phyloP scores from a whole-genome alignment of 2,888 invertebrate genomes.

The Chalcis sispes region DNA sequence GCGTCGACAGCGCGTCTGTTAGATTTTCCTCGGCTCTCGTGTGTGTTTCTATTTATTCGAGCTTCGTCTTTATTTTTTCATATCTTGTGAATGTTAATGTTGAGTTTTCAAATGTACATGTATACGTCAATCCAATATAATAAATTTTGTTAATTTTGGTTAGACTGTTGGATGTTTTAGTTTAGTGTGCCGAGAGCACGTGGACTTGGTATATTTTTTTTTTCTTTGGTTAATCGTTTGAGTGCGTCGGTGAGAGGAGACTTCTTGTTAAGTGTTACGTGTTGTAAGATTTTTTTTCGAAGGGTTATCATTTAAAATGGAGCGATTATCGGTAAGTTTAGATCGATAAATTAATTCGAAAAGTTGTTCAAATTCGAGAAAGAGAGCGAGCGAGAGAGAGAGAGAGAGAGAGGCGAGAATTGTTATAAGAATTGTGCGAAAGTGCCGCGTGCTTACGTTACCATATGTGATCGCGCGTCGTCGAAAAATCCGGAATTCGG shows the following conservation, averaged over 20 bases:
- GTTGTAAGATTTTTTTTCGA: no score
- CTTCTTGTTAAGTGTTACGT: no score
- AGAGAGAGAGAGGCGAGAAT: background rate
- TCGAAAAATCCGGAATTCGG: constrained; percentile 20
- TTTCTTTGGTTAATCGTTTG: no score
- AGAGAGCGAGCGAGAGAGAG: background rate
- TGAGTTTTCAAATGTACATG: no score
- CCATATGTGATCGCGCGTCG: constrained; percentile 43
- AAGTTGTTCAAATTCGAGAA: background rate
- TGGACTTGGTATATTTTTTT: no score
- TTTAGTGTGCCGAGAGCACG: no score
- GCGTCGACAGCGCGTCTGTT: constrained; percentile 11
- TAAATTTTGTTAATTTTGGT: no score
- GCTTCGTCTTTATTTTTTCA: background rate
- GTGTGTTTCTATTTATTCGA: background rate
- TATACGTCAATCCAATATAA: no score
- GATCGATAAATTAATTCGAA: no score
- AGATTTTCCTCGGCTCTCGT: constrained; percentile 21
- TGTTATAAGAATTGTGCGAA: background rate
- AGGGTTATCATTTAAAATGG: constrained; percentile 30
- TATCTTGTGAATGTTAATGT: background rate
- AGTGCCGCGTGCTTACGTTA: background rate
- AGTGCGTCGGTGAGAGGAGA: no score
- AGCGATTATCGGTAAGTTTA: constrained; percentile 34
- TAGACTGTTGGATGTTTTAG: no score